Conservation (phyloP, 2,113 vertebrate species). For the Gymnarchus niloticus region DNA sequence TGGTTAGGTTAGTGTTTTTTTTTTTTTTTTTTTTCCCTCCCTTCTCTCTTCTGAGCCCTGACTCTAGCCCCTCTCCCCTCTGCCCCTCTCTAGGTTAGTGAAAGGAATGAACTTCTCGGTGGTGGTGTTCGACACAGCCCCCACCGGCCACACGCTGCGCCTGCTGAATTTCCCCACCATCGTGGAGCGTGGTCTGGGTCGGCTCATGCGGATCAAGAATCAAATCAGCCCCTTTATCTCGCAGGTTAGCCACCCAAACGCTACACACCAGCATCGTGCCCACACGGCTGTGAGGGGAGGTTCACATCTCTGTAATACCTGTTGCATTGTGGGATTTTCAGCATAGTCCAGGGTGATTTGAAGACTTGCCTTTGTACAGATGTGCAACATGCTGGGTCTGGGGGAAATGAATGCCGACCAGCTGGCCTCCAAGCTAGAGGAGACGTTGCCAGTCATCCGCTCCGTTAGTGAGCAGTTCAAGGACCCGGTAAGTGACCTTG, state of each 20-base stretch:
- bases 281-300: background rate
- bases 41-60: too few relatives aligned
- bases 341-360: too few relatives aligned
- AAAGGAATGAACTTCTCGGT: conserved; percentile 97
- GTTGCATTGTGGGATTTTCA: background rate
- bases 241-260: conserved; percentile 59
- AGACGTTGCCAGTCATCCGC: conserved; percentile 87
- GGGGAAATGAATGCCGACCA: conserved; percentile 95
- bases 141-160: conserved; percentile 86
- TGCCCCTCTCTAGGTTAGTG: conserved; percentile 68
- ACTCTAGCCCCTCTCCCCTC: background rate
- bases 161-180: conserved; percentile 95
- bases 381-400: conserved; percentile 93
- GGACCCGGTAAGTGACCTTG: conserved; percentile 73
- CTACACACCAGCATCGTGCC: background rate
- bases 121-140: conserved; percentile 92
- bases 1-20: too few relatives aligned
- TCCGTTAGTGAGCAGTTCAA: conserved; percentile 95
- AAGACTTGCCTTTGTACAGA: conserved; percentile 59
- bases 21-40: too few relatives aligned
- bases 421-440: conserved; percentile 86
- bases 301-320: background rate
- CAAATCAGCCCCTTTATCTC: conserved; percentile 97
- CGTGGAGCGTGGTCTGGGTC: conserved; percentile 85
- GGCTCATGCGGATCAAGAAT: conserved; percentile 97